phyloP scores from a whole-genome alignment of 2,113 vertebrate genomes.

The Ariopsis seemanni region DNA sequence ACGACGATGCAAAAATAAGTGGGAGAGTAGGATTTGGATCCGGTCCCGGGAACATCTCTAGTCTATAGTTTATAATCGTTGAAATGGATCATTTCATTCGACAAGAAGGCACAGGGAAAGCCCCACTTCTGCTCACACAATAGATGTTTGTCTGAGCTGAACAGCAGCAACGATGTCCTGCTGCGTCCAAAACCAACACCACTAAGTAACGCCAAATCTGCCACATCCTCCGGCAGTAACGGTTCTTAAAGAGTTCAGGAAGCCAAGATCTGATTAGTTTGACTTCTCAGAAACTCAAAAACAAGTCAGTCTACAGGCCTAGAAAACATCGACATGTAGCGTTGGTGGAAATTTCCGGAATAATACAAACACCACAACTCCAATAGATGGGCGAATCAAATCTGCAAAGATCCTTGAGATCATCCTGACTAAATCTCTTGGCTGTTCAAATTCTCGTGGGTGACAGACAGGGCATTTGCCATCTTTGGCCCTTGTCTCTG shows the following conservation, averaged over 20 bases:
- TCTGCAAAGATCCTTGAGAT: no score
- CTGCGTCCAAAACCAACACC: slow-evolving; percentile 28
- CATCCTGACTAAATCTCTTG: neutral
- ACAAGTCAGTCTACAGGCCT: neutral
- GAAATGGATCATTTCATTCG: slow-evolving; percentile 57
- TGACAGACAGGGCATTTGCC: neutral
- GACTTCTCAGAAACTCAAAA: neutral
- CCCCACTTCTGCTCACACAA: slow-evolving; percentile 29
- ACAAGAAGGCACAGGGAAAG: slow-evolving; percentile 53
- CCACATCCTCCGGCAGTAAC: slow-evolving; percentile 36
- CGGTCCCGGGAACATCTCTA: neutral
- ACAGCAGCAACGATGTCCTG: neutral
- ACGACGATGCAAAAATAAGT: neutral
- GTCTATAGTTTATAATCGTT: slow-evolving; percentile 57
- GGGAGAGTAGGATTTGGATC: neutral
- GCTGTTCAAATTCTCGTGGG: neutral
- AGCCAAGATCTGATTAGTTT: neutral
- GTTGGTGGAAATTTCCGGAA: neutral
- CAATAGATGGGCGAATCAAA: neutral
- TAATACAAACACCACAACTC: neutral
- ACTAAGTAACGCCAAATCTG: slow-evolving; percentile 1
- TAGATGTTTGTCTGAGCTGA: slow-evolving; percentile 44
- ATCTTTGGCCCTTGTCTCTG: neutral
- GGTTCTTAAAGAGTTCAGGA: neutral
- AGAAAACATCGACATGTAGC: neutral